phyloP scores from a whole-genome alignment of 2,113 vertebrate species.

The Otolemur garnettii region DNA sequence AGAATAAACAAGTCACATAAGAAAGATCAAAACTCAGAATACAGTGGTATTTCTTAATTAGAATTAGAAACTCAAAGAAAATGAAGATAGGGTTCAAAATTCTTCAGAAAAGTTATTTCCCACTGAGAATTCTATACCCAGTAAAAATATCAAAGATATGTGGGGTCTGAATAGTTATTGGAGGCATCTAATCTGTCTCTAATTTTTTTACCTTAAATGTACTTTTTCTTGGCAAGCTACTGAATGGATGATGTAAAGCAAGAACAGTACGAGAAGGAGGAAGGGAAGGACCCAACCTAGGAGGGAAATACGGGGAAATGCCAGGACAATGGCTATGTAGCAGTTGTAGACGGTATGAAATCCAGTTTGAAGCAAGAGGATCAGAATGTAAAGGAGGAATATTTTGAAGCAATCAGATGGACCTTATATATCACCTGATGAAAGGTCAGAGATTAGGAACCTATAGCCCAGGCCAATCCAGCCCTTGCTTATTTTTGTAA shows the following conservation, averaged over 20 bases:
- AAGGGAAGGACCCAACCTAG: not conserved
- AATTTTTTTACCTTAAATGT: not conserved
- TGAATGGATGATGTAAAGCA: not conserved
- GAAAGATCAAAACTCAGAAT: constrained; percentile 1
- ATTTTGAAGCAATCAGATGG: not conserved
- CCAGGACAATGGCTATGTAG: not conserved
- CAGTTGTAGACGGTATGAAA: not conserved
- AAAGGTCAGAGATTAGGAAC: not conserved
- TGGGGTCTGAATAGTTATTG: constrained; percentile 4
- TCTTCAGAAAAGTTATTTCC: constrained; percentile 1
- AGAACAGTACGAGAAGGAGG: not conserved
- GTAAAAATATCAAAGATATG: not conserved
- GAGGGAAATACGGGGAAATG: not conserved
- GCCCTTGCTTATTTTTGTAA: not conserved
- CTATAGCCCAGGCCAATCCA: not conserved
- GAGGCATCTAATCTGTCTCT: not conserved
- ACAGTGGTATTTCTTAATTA: not conserved
- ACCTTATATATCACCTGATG: not conserved
- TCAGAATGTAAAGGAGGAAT: not conserved
- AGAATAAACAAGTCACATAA: not conserved
- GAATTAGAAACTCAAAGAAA: constrained; percentile 34
- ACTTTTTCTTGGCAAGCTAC: not conserved
- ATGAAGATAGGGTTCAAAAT: constrained; percentile 9
- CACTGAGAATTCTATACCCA: not conserved
- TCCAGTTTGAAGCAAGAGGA: not conserved